phyloP scores from a whole-genome alignment of 2,888 invertebrate genomes.

The Ditula angustiorana region DNA sequence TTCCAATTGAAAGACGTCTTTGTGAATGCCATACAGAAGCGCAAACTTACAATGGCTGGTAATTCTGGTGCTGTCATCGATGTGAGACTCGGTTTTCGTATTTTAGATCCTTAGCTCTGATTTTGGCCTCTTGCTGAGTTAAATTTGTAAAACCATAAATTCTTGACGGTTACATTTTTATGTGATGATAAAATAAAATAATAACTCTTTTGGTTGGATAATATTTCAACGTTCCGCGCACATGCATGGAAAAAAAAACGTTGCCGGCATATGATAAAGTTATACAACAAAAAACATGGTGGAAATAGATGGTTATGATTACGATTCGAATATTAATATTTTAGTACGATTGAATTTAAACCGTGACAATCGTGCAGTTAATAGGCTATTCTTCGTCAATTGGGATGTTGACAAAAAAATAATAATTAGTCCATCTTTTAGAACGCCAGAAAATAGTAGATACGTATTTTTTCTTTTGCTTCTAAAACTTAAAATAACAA shows the following conservation, averaged over 20 bases:
- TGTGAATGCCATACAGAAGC: constrained; percentile 3
- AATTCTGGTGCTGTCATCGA: neutral
- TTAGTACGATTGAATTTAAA: too few relatives aligned
- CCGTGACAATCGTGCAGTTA: too few relatives aligned
- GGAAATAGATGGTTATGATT: too few relatives aligned
- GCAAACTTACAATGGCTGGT: neutral
- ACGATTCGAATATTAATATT: too few relatives aligned
- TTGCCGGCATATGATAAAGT: neutral
- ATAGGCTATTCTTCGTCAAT: too few relatives aligned
- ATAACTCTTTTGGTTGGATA: neutral
- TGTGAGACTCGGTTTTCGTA: neutral
- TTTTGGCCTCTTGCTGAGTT: neutral
- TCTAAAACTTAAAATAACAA: too few relatives aligned
- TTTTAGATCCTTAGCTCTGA: neutral
- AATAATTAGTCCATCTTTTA: too few relatives aligned
- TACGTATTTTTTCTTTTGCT: too few relatives aligned
- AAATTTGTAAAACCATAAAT: neutral
- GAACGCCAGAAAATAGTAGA: too few relatives aligned
- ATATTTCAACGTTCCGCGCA: neutral
- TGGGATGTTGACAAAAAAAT: too few relatives aligned
- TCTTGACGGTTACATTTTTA: neutral
- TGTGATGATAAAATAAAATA: neutral
- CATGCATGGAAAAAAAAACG: neutral
- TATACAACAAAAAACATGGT: too few relatives aligned
- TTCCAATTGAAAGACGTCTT: constrained; percentile 23